Evolutionary conservation across 92 coral and sea anemone genomes (phyloP), one percentile per base, ranked within the genome.

Genomic region (Plumapathes pennacea): DNA sequence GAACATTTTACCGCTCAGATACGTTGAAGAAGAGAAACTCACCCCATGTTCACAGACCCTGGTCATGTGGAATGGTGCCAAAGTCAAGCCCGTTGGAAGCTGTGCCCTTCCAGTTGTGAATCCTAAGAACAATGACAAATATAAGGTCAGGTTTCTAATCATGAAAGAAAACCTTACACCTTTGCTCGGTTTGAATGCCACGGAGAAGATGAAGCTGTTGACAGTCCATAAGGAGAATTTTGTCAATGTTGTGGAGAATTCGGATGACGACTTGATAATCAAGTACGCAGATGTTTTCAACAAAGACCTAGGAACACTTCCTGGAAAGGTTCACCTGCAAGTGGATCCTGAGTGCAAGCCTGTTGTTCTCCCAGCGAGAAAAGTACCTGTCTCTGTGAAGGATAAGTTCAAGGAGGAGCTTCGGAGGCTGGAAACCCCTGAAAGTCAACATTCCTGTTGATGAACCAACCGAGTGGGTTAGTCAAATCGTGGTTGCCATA

Each of bases 401-500:
- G 66, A 58, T 24, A 58, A 58, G 10, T 58, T 38, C 38, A 28
- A 58, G 44, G 39, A 15, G 25, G 62, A 54, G 31, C 68, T 60
- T 26, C 39, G 31, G 32, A 44, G 56, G 14, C 32, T 44, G 68
- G 14, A 62, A 29, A 2, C 1, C 20, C n/a, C 40, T 62, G 10
- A 45, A 44, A 13, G 74, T 67, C 24, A 67, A 50, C 45, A 14
- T 54, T 38, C 74, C 74, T 29, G 74, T 67, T 8, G 65, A 67
- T 10, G 55, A 67, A 27, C 74, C 67, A 44, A 69, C 76, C 11
- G 58, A 69, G 34, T 57, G 76, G 67, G 76, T 69, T 14, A 67
- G 74, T 41, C 64, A 54, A 22, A 54, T 67, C 27, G 67, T 56
- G 17, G 67, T 57, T 11, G 76, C 76, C 18, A 38, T 68, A 20